Conservation (phyloP, 2,888 invertebrate genomes). For the Bellardia pandia region DNA sequence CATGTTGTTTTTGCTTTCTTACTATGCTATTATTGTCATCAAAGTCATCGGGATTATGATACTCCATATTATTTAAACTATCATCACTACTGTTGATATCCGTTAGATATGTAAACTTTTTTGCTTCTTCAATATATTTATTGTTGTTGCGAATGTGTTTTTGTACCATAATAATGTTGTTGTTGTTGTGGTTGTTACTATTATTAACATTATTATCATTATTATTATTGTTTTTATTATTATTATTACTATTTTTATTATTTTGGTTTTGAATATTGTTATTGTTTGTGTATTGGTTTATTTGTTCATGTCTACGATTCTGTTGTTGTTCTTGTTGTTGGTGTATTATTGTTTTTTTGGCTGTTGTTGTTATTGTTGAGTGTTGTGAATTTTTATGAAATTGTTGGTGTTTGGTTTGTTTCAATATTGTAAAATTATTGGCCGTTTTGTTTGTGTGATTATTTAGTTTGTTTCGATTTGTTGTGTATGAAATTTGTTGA, state of each 20-base stretch:
- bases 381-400: conserved; percentile 58
- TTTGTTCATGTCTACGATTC: conserved; percentile 44
- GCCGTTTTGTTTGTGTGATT: conserved; percentile 59
- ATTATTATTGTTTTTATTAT: conserved; percentile 56
- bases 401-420: conserved; percentile 58
- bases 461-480: conserved; percentile 42
- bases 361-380: conserved; percentile 50
- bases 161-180: conserved; percentile 62
- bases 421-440: conserved; percentile 53
- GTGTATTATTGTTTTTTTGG: conserved; percentile 27
- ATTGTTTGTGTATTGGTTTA: conserved; percentile 50
- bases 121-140: conserved; percentile 60
- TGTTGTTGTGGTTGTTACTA: conserved; percentile 27
- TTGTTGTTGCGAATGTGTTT: conserved; percentile 69
- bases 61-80: conserved; percentile 56
- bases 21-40: conserved; percentile 54
- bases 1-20: conserved; percentile 36
- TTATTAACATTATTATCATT: conserved; percentile 74
- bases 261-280: conserved; percentile 30
- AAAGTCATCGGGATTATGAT: conserved; percentile 38
- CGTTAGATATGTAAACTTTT: conserved; percentile 72
- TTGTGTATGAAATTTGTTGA: conserved; percentile 65
- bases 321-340: conserved; percentile 35
- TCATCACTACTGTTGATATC: conserved; percentile 64
- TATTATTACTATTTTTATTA: conserved; percentile 75